Percentiles rank a stretch among this genome's conserved stretches.
Conservation (phyloP, 2,797 vertebrate species). For the Semotilus atromaculatus region DNA sequence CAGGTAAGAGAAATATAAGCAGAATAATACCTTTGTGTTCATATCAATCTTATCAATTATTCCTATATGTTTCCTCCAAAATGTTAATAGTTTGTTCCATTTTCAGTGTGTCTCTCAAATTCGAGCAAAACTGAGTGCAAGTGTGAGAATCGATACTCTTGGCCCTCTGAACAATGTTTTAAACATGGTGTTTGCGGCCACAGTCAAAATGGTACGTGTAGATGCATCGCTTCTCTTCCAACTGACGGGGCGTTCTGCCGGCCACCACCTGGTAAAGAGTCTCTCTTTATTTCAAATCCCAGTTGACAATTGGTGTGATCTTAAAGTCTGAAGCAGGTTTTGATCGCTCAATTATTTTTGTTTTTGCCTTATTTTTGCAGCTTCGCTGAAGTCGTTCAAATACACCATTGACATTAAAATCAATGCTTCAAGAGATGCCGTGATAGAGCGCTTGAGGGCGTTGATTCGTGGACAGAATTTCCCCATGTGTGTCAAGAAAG, state of each 20-base stretch:
- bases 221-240: not conserved
- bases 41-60: not conserved
- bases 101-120: not conserved
- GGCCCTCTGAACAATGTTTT: not conserved
- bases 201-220: not conserved
- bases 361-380: not conserved
- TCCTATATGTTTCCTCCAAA: accelerated
- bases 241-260: not conserved
- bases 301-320: accelerated
- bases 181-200: not conserved
- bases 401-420: not conserved
- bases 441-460: too few species aligned
- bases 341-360: accelerated
- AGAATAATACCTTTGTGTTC: too few species aligned
- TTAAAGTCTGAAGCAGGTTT: accelerated
- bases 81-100: not conserved
- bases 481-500: too few species aligned
- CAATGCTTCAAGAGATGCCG: not conserved
- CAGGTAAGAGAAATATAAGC: not conserved
- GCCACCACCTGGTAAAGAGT: not conserved
- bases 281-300: not conserved
- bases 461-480: too few species aligned
- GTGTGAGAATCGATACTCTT: not conserved
- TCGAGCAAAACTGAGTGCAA: not conserved
- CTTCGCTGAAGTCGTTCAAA: not conserved